Evolutionary conservation across 2,113 vertebrate species (phyloP), one percentile per base, ranked within the genome.

Genomic region (Phaetusa simplex): DNA sequence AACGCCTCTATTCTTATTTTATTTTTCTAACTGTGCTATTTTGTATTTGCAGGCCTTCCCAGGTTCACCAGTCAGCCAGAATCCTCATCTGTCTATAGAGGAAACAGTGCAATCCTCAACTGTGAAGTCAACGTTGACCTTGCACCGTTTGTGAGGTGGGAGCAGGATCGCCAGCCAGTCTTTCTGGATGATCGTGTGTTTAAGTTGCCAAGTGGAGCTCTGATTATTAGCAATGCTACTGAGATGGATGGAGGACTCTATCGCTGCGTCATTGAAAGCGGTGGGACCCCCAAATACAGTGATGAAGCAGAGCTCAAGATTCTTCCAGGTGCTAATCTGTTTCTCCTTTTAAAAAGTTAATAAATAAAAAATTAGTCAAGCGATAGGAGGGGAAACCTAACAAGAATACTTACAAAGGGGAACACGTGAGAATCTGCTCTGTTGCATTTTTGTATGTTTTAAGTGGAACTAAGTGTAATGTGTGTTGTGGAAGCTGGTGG

Each of bases 71-170:
- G 98, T 94, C 99, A 99, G 95, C 99, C 99, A 2, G 98, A 98
- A 58, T 62, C 98, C 2, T 83, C 98, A 3, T 94, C 98, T 0
- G 99, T 98, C 56, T 95, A 38, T 16, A 61, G 77, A 18, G 99
- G 99, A 6, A 98, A 97, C 97, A 99, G 93, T 56, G 98, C 98
- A 14, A 91, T 99, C 92, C 97, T 99, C 77, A 98, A 95, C 61
- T 99, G 99, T 53, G 99, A 99, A 71, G 98, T 99, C 72, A 98
- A 98, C 62, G 93, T 97, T 0, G 99, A 99, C 91, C 98, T 99
- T 73, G 98, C 98, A 3, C 98, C 98, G 2, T 99, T 99, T 80
- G 98, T 99, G 83, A 98, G 97, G 65, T 99, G 99, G 99, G 99
- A 99, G 95, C 98, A 97, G 47, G 98, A 99, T 58, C 98, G 98